Base-by-base conservation (phyloP, 2,113 vertebrate species). In the Microcebus lehilahytsara region DNA sequence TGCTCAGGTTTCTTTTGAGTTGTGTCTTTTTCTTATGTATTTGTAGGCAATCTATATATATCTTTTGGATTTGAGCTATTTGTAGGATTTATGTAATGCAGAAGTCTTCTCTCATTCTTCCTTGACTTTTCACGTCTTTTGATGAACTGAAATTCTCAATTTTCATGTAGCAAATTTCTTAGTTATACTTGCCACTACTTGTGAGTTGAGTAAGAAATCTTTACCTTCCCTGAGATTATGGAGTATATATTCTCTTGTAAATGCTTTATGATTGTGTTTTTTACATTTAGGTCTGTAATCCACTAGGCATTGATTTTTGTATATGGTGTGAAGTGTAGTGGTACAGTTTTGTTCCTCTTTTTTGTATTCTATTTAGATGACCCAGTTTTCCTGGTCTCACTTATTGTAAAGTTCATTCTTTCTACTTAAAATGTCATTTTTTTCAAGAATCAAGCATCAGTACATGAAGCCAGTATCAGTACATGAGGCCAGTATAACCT, bases 91-190 rank as follows among this genome's bases (percentile, higher is more conserved):
- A 81, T 96, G n/a, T 89, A 81, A 81, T 90, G 17, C 9, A 27
- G 66, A 25, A 58, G 9, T 66, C 58, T 80, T 72, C 16, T 91
- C 42, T 64, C 62, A 22, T 79, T 89, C 58, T 69, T 16, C 8
- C 1, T 66, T 85, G 22, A 23, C 23, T 69, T 89, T 79, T 90
- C 12, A 49, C 83, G 6, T 81, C 60, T 79, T 88, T 46, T 64
- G 46, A 80, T 85, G 34, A 81, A 62, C 58, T 89, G 27, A 94
- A 87, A 71, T 92, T 97, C 64, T 97, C 78, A 89, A 0, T 89
- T 96, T 72, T 81, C n/a, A 71, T 34, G 30, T 64, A 86, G n/a
- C 60, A 86, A 5, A 6, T 23, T 77, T 56, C 53, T 87, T 74
- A 25, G 64, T 81, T 58, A 78, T 27, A 14, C 34, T 87, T 93